Evolutionary conservation across 2,113 vertebrate species (phyloP).

Genomic region (Pteropus alecto): DNA sequence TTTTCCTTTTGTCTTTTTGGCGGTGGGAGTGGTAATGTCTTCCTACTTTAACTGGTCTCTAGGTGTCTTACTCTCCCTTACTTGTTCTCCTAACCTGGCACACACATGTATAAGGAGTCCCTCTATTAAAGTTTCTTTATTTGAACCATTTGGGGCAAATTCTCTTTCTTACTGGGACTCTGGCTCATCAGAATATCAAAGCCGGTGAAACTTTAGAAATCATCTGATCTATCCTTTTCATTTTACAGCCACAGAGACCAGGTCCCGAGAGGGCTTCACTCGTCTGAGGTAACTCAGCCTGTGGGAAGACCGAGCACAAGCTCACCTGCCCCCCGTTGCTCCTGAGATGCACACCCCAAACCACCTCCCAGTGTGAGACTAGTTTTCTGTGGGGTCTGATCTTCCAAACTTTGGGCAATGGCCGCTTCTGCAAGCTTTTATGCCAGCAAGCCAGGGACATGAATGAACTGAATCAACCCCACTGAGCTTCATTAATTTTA

Average conservation of each 20-base stretch:
- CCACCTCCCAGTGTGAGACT: not conserved
- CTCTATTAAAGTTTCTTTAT: not conserved
- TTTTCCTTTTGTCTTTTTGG: not conserved
- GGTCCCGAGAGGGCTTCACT: not conserved
- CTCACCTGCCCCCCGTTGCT: rapidly evolving
- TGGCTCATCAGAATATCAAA: constrained; percentile 14
- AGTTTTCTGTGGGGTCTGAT: not conserved
- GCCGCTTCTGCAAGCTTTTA: not conserved
- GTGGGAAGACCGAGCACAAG: not conserved
- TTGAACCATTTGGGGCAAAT: not conserved
- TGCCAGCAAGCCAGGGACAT: constrained; percentile 54
- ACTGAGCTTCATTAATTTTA: constrained; percentile 66
- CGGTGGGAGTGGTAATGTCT: rapidly evolving
- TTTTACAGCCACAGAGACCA: not conserved
- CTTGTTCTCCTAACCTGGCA: not conserved
- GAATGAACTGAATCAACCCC: constrained; percentile 74
- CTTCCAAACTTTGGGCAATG: not conserved
- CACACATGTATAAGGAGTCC: not conserved
- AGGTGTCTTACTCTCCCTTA: not conserved
- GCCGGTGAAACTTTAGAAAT: not conserved
- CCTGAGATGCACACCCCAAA: rapidly evolving
- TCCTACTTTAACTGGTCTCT: not conserved
- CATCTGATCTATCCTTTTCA: not conserved
- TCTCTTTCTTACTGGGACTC: not conserved
- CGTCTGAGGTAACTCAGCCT: not conserved